Base-by-base conservation (phyloP, 1,140 invertebrate species). In the Drosophila mojavensis region DNA sequence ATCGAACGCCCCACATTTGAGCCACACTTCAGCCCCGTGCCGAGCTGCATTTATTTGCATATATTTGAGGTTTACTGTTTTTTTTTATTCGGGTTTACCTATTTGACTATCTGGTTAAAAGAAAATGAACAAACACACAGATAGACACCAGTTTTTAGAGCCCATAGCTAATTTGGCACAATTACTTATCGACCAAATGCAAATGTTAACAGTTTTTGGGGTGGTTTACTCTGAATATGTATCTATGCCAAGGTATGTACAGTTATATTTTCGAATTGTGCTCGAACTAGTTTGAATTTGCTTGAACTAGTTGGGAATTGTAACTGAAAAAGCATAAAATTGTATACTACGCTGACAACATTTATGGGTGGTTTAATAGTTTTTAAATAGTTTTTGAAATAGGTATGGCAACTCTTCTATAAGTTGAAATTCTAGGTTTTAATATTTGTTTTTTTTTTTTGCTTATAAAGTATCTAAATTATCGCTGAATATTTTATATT, bases 81-180 rank as follows among this genome's bases (percentile, higher is more conserved):
- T 17, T 24, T 24, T 63, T 63, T 59, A 30, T 59, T 43, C 50
- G 15, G 45, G 48, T 62, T 69, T 54, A 33, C 48, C 41, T 50
- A 54, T 39, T 62, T 70, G 5, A 33, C 43, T 59, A 60, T 62
- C 60, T 51, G 43, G 7, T 39, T 33, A 43, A 20, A 13, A 11
- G 11, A 24, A 24, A 36, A 36, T 36, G 10, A 39, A 13, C 36
- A 39, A 39, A 39, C 36, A 39, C 9, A 30, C 36, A 30, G 28
- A 30, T 4, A 36, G 33, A 39, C 36, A 11, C 10, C 36, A 39
- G 36, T n/a, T 15, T 28, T 50, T 48, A 51, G 30, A 50, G 11
- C 62, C 62, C 60, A 60, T 61, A 56, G 33, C 63, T 61, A 73
- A 77, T 77, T 77, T 67, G 63, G 63, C 74, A 77, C 69, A 73